phyloP scores from a whole-genome alignment of 2,113 vertebrate species.

The Perognathus longimembris region DNA sequence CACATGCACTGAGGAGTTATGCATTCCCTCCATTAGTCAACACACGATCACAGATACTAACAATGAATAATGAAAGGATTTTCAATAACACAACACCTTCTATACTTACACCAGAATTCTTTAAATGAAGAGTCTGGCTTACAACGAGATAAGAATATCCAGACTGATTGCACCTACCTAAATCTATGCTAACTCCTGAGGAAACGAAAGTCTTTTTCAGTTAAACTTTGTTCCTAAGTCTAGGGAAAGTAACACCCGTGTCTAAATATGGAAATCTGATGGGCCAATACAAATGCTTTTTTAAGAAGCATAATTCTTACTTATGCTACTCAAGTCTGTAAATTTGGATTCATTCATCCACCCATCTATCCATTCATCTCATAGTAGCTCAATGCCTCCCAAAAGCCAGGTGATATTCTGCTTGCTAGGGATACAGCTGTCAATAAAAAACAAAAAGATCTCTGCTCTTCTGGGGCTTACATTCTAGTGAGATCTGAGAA shows the following conservation, averaged over 20 bases:
- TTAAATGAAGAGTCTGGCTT: slow-evolving; percentile 26
- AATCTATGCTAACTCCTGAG: neutral
- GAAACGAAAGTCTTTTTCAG: slow-evolving; percentile 23
- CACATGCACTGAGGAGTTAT: neutral
- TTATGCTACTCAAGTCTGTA: too few species aligned
- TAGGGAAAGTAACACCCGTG: neutral
- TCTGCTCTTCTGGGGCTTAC: too few species aligned
- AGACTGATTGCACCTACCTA: neutral
- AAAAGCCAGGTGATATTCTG: neutral
- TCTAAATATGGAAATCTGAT: slow-evolving; percentile 8
- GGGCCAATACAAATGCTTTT: neutral
- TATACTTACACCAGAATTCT: neutral
- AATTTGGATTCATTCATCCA: neutral
- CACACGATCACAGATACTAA: neutral
- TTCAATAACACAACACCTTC: neutral
- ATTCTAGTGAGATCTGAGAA: too few species aligned
- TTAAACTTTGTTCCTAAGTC: slow-evolving; percentile 36
- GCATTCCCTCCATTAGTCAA: neutral
- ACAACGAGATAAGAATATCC: neutral
- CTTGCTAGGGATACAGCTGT: neutral
- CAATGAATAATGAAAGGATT: neutral
- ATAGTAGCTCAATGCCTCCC: neutral
- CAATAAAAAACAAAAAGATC: too few species aligned
- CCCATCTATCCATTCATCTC: neutral
- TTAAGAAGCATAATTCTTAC: neutral